Evolutionary conservation across 2,888 invertebrate genomes (phyloP), one percentile per base, ranked within the genome.

Genomic region (Tenthredo amoena): DNA sequence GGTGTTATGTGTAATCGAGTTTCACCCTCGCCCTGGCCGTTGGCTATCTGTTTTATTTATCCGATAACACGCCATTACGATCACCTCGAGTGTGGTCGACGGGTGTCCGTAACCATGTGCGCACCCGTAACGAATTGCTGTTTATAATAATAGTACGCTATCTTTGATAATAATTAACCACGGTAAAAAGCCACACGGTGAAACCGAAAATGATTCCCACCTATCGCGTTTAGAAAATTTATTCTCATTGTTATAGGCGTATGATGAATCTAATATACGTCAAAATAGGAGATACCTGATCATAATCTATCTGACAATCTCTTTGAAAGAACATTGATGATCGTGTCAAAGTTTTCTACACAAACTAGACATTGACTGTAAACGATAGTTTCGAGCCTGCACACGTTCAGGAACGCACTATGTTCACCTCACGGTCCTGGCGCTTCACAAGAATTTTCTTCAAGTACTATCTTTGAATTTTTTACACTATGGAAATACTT

Each of bases 31-130:
- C 90, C 88, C 88, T 88, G 83, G 65, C 83, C 68, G 68, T 68
- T 89, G 90, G 91, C 91, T 92, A 92, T 93, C 92, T 90, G 91
- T 93, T 93, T 93, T 93, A 93, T 93, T 93, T 93, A 93, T 93
- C 92, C 93, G 93, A 93, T 93, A 93, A 92, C 92, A 92, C 92
- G 93, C 92, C 92, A 92, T 93, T 93, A 93, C 91, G 92, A 91
- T 91, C 91, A 92, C 90, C 90, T 91, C 91, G 91, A 91, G 90
- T 91, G 91, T 91, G 91, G 92, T 83, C 83, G 83, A 83, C 83
- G 83, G 83, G 83, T 68, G 83, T 83, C 83, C 47, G 83, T 83
- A 83, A 71, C 83, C 83, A 83, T 68, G 91, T 65, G 85, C 91
- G 91, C 89, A 90, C 90, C 90, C 90, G 90, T 92, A 93, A 93